phyloP scores from a whole-genome alignment of 2,888 invertebrate genomes.

The Uloborus plumipes region DNA sequence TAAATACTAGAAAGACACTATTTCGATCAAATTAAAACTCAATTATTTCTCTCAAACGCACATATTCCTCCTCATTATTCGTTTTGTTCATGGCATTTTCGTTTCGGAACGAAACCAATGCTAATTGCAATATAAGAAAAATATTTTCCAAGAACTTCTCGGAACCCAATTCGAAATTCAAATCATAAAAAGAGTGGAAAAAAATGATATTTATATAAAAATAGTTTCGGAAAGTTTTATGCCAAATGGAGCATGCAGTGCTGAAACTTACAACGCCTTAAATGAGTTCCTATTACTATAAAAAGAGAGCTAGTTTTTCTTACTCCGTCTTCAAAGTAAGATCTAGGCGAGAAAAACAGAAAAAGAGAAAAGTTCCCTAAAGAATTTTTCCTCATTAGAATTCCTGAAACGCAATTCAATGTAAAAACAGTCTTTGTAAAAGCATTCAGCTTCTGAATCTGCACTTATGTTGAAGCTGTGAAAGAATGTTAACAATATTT shows the following conservation, averaged over 20 bases:
- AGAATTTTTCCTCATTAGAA: conserved; percentile 58
- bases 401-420: conserved; percentile 57
- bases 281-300: conserved; percentile 37
- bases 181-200: background rate
- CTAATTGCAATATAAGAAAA: background rate
- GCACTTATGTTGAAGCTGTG: conserved; percentile 12
- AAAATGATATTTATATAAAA: conserved; percentile 14
- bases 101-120: background rate
- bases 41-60: too few species aligned
- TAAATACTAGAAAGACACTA: too few species aligned
- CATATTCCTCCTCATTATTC: too few species aligned
- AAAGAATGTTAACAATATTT: conserved; percentile 36
- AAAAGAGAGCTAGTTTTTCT: conserved; percentile 27
- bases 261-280: conserved; percentile 27
- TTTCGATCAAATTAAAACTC: too few species aligned
- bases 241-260: conserved; percentile 17
- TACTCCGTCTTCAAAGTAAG: conserved; percentile 23
- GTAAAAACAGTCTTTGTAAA: conserved; percentile 59
- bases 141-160: background rate
- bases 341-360: conserved; percentile 5
- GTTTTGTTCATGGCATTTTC: too few species aligned
- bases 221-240: conserved; percentile 15
- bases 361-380: conserved; percentile 40
- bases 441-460: conserved; percentile 50
- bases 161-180: background rate